These are phyloP conservation scores for Eurosta solidaginis DNA, from an alignment of 1,140 invertebrate species.

Conservation along the genomic window DNA sequence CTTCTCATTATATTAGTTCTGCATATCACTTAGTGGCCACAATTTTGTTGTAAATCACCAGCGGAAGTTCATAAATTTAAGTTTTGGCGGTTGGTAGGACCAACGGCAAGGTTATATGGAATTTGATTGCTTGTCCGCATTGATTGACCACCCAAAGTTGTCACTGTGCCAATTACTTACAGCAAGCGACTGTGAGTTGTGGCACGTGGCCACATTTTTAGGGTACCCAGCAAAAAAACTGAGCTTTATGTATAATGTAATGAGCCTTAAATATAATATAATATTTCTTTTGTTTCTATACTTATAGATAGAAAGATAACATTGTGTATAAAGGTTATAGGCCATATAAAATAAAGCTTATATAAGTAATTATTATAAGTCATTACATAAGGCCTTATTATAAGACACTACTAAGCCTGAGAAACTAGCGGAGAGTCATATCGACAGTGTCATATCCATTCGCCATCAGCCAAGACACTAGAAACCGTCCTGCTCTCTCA, in stretches of 20 bases:
- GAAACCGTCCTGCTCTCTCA: too few relatives aligned
- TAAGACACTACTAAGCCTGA: too few relatives aligned
- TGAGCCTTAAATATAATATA: too few relatives aligned
- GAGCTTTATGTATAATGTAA: not conserved
- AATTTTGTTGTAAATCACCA: not conserved
- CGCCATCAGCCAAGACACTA: too few relatives aligned
- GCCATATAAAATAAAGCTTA: too few relatives aligned
- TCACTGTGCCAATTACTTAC: not conserved
- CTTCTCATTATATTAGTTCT: not conserved
- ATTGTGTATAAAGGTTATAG: too few relatives aligned
- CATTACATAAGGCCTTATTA: too few relatives aligned
- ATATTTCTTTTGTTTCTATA: too few relatives aligned
- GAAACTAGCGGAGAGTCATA: too few relatives aligned
- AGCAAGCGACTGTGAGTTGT: not conserved
- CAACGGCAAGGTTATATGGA: not conserved
- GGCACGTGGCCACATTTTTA: not conserved
- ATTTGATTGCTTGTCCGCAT: not conserved
- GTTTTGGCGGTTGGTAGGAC: not conserved
- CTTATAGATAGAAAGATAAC: too few relatives aligned
- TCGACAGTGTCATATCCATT: too few relatives aligned
- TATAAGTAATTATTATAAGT: too few relatives aligned
- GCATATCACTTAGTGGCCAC: not conserved
- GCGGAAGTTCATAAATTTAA: constrained; percentile 13
- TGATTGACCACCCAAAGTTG: not conserved
- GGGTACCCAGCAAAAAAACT: not conserved